Percentiles rank a stretch among this genome's conserved stretches.
Conservation (phyloP, 2,888 invertebrate species). For the Petrolisthes manimaculis region DNA sequence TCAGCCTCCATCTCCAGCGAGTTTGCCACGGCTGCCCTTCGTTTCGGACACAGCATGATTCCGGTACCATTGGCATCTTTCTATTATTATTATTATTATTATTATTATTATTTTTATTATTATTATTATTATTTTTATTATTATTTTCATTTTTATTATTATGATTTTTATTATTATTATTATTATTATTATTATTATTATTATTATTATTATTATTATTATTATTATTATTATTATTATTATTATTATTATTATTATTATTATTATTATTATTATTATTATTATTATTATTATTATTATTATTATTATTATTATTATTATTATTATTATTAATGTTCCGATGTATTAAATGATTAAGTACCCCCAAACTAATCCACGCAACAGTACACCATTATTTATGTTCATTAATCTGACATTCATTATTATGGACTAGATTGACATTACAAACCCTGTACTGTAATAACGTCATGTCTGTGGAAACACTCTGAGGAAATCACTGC, state of each 20-base stretch:
- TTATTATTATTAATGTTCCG: neutral
- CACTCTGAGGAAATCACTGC: too few relatives aligned
- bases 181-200: neutral
- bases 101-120: neutral
- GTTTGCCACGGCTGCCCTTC: conserved; percentile 85
- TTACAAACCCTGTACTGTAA: too few relatives aligned
- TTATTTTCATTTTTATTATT: neutral
- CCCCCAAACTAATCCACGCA: too few relatives aligned
- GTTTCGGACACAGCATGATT: conserved; percentile 71
- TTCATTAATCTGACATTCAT: too few relatives aligned
- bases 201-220: neutral
- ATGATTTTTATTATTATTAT: neutral
- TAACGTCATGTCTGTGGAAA: too few relatives aligned
- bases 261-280: neutral
- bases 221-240: neutral
- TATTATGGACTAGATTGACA: too few relatives aligned
- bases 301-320: neutral
- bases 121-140: neutral
- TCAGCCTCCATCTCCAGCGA: conserved; percentile 85
- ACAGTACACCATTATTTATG: too few relatives aligned
- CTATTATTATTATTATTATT: neutral
- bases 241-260: neutral
- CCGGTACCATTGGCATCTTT: conserved; percentile 56
- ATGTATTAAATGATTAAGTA: too few relatives aligned
- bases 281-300: neutral